Base-by-base conservation (phyloP, 2,888 invertebrate genomes). In the Deroplatys truncata region DNA sequence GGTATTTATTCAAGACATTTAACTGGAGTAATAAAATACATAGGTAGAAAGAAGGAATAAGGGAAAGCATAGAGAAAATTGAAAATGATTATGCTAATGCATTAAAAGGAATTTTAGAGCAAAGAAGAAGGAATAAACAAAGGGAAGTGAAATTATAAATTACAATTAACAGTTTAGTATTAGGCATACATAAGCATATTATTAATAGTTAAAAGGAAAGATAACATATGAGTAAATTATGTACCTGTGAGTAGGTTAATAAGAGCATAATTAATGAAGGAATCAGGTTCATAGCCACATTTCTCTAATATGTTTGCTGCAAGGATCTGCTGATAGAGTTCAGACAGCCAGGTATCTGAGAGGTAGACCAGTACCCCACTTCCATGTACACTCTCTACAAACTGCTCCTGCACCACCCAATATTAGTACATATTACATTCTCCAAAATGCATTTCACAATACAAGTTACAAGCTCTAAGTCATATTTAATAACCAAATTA, bases 281-380 rank as follows among this genome's bases (percentile, higher is more conserved):
- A 89, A 85, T 88, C 88, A 90, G 95, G 95, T 92, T 96, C 95
- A 91, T 95, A 95, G 0, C 97, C 96, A 86, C 96, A 96, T 88
- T 95, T 94, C 91, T 96, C 95, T n/a, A 98, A 93, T 16, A 98
- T 93, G 92, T 97, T 97, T 89, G 95, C 95, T 0, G 96, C 95
- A 8, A 98, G 94, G 1, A 98, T 96, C 92, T 97, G 97, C 92
- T 98, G 98, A 92, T 98, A 99, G 13, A 99, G 94, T 92, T 99
- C 98, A 82, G 98, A 96, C 4, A 99, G 95, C 99, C 99, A 99
- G 0, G 98, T 97, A 0, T 98, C 98, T 0, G 98, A 98, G 16
- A 99, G 95, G 92, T 98, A 99, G 10, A 99, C 97, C 43, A 99
- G 94, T 28, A 99, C 97, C 0, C 98, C 99, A 90, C 98, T 98